Conservation (phyloP, 2,888 invertebrate species). For the Resseliella maxima region DNA sequence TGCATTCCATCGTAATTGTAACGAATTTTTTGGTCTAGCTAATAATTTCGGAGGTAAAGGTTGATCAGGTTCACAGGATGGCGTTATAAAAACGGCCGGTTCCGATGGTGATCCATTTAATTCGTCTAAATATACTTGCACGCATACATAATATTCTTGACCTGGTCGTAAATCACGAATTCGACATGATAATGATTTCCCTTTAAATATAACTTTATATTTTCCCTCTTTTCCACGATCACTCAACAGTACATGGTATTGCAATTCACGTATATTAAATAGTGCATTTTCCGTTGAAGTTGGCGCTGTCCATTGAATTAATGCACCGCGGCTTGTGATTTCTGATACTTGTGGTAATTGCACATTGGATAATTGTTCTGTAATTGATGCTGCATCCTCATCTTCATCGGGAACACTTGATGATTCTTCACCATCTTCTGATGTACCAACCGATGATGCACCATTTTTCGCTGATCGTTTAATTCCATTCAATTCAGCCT, state of each 20-base stretch:
- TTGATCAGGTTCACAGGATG: constrained; percentile 84
- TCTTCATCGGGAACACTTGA: constrained; percentile 80
- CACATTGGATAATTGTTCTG: constrained; percentile 79
- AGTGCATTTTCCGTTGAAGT: constrained; percentile 63
- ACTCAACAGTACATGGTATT: constrained; percentile 84
- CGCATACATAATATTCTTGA: constrained; percentile 86
- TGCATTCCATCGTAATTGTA: constrained; percentile 78
- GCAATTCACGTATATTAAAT: constrained; percentile 68
- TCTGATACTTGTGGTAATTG: constrained; percentile 74
- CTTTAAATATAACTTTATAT: constrained; percentile 86
- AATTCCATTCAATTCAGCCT: constrained; percentile 73
- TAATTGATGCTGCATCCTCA: constrained; percentile 75
- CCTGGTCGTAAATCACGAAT: constrained; percentile 88
- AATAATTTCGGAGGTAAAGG: constrained; percentile 79
- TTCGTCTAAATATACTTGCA: constrained; percentile 79
- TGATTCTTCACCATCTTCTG: constrained; percentile 82
- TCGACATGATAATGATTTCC: constrained; percentile 79
- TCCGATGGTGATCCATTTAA: constrained; percentile 81
- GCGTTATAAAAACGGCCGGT: constrained; percentile 83
- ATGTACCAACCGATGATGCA: constrained; percentile 73
- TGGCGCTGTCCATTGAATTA: constrained; percentile 82
- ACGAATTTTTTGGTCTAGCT: constrained; percentile 76
- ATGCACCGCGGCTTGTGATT: constrained; percentile 84
- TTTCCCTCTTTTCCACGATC: constrained; percentile 83
- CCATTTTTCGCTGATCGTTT: constrained; percentile 69